These are phyloP conservation scores for Bombycilla garrulus DNA, from an alignment of 2,113 vertebrate genomes.

Conservation along the genomic window DNA sequence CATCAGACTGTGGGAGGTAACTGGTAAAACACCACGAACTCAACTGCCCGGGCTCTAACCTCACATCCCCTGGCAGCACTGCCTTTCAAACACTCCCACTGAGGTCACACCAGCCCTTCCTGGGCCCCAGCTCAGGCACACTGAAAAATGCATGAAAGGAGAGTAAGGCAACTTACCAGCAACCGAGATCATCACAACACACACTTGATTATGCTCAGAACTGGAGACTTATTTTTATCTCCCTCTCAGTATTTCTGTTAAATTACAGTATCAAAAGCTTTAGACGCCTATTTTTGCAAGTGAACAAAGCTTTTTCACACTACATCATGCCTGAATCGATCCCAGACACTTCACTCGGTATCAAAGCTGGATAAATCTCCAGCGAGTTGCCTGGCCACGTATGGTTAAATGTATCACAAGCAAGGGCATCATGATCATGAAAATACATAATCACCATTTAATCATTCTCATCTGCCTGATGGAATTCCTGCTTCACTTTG, in stretches of 20 bases:
- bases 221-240: neutral
- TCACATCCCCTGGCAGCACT: neutral
- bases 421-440: neutral
- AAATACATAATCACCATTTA: neutral
- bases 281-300: neutral
- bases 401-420: neutral
- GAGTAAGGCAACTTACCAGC: neutral
- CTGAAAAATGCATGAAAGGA: neutral
- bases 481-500: neutral
- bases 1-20: neutral
- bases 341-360: neutral
- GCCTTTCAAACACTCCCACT: neutral
- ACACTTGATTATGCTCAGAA: neutral
- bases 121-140: neutral
- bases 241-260: neutral
- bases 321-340: neutral
- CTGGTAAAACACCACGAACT: neutral
- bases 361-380: neutral
- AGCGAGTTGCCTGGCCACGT: neutral
- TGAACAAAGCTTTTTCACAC: neutral
- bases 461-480: neutral
- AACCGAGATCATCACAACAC: accelerated
- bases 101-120: neutral
- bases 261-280: neutral
- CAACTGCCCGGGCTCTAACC: neutral